Percentiles rank a stretch among this genome's conserved stretches.
Evolutionary conservation across 1,140 invertebrate genomes (phyloP).

Genomic region (Acromyrmex charruanus): DNA sequence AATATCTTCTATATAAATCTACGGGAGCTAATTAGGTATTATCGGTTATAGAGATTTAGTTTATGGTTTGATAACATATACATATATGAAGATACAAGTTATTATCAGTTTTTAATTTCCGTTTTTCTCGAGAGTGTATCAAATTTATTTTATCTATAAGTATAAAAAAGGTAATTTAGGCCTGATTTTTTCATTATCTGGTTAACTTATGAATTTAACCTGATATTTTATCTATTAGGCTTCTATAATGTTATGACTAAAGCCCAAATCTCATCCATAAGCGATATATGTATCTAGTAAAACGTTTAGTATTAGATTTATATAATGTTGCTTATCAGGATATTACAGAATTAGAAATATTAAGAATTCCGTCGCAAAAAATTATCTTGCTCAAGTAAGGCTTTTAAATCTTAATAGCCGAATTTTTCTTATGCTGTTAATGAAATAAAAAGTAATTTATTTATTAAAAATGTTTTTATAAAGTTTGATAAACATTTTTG

Average conservation of each 20-base stretch:
- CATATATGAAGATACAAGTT: not conserved
- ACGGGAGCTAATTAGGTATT: constrained; percentile 47
- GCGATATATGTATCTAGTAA: not conserved
- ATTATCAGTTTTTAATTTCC: not conserved
- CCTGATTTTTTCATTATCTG: too few relatives aligned
- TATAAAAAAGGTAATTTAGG: not conserved
- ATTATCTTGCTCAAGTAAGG: not conserved
- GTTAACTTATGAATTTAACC: too few relatives aligned
- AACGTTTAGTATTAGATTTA: not conserved
- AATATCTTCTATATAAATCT: constrained; percentile 68
- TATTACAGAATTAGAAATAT: not conserved
- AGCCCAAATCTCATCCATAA: not conserved
- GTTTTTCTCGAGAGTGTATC: not conserved
- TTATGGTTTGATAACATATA: not conserved
- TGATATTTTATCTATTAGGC: too few relatives aligned
- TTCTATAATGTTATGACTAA: too few relatives aligned
- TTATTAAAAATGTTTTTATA: not conserved
- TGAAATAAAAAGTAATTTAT: not conserved
- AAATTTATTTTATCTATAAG: not conserved
- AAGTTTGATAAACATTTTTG: not conserved
- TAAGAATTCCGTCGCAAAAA: not conserved
- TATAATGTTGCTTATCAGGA: not conserved
- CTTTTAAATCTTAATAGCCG: not conserved
- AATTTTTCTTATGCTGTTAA: not conserved
- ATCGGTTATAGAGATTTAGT: constrained; percentile 52